A percentile compares a stretch with the other conserved stretches of the same genome.
These are phyloP conservation scores for Cygnus buccinator DNA, from an alignment of 2,113 vertebrate species.

Conservation along the genomic window DNA sequence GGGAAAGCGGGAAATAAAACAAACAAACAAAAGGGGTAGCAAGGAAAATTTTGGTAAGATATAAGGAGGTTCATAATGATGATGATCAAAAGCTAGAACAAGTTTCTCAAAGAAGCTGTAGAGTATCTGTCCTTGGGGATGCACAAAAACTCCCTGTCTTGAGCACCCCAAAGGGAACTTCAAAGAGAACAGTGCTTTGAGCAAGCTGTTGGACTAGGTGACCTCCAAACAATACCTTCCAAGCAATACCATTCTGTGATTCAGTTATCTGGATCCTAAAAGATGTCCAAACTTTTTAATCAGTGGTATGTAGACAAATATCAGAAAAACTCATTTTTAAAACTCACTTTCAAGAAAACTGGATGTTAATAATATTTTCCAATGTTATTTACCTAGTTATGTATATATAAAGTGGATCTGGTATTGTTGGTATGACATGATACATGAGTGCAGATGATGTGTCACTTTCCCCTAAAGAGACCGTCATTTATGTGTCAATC, in stretches of 20 bases:
- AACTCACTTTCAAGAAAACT: not conserved
- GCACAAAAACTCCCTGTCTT: not conserved
- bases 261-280: not conserved
- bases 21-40: not conserved
- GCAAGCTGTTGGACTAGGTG: not conserved
- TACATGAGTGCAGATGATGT: not conserved
- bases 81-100: not conserved
- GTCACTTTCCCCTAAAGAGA: slow-evolving; percentile 20
- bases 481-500: slow-evolving; percentile 23
- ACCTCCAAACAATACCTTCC: not conserved
- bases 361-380: not conserved
- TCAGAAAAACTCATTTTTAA: not conserved
- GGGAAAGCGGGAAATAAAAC: not conserved
- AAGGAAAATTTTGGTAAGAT: not conserved
- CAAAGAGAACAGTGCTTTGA: not conserved
- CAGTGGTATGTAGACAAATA: not conserved
- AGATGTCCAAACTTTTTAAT: not conserved
- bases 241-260: not conserved
- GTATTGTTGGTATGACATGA: not conserved
- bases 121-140: not conserved
- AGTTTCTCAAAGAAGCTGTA: not conserved
- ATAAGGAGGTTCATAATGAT: not conserved
- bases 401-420: not conserved
- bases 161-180: not conserved
- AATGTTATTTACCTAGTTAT: not conserved